Conservation (phyloP, 2,113 vertebrate species). For the Casuarius casuarius region DNA sequence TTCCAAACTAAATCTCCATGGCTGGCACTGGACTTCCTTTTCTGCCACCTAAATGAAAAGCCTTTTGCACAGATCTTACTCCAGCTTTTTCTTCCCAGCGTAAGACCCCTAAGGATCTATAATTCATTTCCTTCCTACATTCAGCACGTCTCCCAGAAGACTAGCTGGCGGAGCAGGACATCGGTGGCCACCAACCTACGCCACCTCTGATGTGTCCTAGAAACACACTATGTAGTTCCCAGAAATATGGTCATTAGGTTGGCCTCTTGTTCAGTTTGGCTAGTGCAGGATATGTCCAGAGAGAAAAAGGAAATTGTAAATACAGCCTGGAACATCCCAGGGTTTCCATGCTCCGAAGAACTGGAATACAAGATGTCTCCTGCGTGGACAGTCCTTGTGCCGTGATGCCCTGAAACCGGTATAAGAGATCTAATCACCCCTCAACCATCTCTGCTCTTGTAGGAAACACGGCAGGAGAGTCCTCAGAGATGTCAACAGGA, state of each 20-base stretch:
- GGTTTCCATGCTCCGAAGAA: background rate
- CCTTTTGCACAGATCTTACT: background rate
- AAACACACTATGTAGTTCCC: background rate
- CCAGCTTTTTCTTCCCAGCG: background rate
- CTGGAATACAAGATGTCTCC: background rate
- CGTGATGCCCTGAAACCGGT: background rate
- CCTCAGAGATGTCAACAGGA: background rate
- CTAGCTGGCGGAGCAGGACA: background rate
- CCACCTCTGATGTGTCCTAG: background rate
- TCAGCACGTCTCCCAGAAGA: background rate
- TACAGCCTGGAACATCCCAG: background rate
- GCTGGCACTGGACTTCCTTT: background rate
- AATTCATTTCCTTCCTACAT: background rate
- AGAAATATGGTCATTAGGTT: background rate
- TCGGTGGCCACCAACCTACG: background rate
- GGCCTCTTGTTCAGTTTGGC: background rate
- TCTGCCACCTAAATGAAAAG: background rate
- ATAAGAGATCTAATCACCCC: background rate
- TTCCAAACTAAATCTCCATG: background rate
- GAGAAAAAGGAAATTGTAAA: background rate
- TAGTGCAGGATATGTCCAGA: background rate
- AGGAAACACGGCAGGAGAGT: background rate
- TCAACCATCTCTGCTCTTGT: background rate
- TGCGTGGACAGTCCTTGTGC: accelerated
- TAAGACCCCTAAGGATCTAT: background rate